Evolutionary conservation across 2,113 vertebrate species (phyloP).

Genomic region (Dasyurus viverrinus): DNA sequence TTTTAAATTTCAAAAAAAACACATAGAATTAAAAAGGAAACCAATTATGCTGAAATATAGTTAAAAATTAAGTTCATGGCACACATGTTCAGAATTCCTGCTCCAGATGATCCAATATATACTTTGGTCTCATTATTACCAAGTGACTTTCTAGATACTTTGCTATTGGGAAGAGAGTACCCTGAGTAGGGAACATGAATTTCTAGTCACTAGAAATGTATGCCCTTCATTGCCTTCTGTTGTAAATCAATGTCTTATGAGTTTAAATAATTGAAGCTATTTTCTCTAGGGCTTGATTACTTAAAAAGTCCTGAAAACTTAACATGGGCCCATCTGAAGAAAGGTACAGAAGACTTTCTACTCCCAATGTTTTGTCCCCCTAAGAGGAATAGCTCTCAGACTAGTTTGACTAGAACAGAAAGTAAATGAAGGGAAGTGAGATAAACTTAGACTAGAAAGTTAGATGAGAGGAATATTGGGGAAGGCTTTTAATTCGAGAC

Average conservation of each 20-base stretch:
- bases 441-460: not conserved
- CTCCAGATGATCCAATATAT: not conserved
- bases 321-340: not conserved
- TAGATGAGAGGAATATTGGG: not conserved
- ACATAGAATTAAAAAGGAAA: not conserved
- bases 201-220: accelerated
- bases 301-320: not conserved
- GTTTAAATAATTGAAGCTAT: not conserved
- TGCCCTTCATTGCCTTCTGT: not conserved
- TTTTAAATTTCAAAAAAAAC: not conserved
- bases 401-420: not conserved
- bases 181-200: not conserved
- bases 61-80: not conserved
- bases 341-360: not conserved
- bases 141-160: not conserved
- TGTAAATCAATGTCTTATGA: not conserved
- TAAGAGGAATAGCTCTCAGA: not conserved
- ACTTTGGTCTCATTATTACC: not conserved
- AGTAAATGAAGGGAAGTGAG: not conserved
- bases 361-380: not conserved
- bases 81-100: not conserved
- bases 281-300: not conserved
- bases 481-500: not conserved
- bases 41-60: not conserved
- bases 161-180: not conserved